These are phyloP conservation scores for Acrocephalus scirpaceus DNA, from an alignment of 2,797 vertebrate species.

Conservation along the genomic window DNA sequence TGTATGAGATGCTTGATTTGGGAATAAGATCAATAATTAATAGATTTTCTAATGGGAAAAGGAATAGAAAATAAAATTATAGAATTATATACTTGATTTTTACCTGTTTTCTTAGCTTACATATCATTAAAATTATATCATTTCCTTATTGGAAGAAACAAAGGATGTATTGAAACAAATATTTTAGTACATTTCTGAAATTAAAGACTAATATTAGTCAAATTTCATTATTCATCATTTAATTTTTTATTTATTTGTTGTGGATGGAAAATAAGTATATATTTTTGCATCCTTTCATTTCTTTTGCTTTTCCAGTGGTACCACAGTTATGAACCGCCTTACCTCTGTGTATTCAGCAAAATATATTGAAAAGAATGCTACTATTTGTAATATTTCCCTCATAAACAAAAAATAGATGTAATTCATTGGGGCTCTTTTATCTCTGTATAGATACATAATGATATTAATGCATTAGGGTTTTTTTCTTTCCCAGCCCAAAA, in stretches of 20 bases:
- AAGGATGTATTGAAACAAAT: not conserved
- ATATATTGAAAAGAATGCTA: not conserved
- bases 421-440: fast-evolving
- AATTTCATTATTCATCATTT: not conserved
- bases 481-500: not conserved
- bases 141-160: not conserved
- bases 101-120: not conserved
- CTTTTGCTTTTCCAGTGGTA: not conserved
- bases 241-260: not conserved
- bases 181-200: not conserved
- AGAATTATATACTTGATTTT: not conserved
- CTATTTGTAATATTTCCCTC: not conserved
- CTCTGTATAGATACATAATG: not conserved
- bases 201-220: not conserved
- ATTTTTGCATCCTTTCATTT: not conserved
- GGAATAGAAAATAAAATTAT: not conserved
- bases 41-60: not conserved
- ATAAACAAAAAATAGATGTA: not conserved
- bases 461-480: not conserved
- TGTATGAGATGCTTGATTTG: not conserved
- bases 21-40: not conserved
- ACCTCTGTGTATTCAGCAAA: not conserved
- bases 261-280: not conserved
- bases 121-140: not conserved
- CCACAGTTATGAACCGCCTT: not conserved